A percentile compares a stretch with the other conserved stretches of the same genome.
phyloP scores from a whole-genome alignment of 2,797 vertebrate species.

The Dendrocincla tyrannina region DNA sequence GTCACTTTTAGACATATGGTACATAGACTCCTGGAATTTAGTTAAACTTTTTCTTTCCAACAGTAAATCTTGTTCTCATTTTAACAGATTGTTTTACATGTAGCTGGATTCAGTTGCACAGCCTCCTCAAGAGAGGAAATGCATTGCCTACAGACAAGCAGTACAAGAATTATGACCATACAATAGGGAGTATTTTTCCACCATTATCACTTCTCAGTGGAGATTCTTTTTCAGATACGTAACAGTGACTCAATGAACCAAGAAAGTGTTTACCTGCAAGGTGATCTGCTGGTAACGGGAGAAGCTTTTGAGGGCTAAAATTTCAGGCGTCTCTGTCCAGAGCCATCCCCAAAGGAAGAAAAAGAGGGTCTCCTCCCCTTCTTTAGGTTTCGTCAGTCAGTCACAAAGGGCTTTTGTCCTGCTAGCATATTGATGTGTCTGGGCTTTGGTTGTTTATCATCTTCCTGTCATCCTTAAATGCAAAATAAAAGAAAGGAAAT shows the following conservation, averaged over 20 bases:
- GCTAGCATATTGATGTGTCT: slow-evolving; percentile 49
- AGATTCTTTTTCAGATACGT: slow-evolving; percentile 69
- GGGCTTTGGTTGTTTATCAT: slow-evolving; percentile 69
- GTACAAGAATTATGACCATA: slow-evolving; percentile 50
- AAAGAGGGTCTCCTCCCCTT: slow-evolving; percentile 56
- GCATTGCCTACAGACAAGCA: neutral
- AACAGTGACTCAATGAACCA: slow-evolving; percentile 61
- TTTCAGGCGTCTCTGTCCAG: slow-evolving; percentile 70
- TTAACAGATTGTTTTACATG: slow-evolving; percentile 31
- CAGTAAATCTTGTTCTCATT: slow-evolving; percentile 20
- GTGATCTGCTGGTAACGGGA: slow-evolving; percentile 72
- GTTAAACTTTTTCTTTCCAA: neutral
- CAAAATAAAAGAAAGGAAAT: slow-evolving; percentile 57
- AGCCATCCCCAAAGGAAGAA: slow-evolving; percentile 65
- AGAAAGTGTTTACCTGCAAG: slow-evolving; percentile 78
- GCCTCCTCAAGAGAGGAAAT: slow-evolving; percentile 29
- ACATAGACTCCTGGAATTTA: slow-evolving; percentile 20
- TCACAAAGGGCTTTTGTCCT: slow-evolving; percentile 75
- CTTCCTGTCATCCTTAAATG: slow-evolving; percentile 73
- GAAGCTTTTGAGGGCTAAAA: slow-evolving; percentile 77
- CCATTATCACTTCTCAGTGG: slow-evolving; percentile 68
- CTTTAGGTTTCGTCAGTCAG: slow-evolving; percentile 65
- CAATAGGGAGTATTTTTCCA: slow-evolving; percentile 61
- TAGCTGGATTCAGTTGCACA: slow-evolving; percentile 20
- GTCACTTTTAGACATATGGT: neutral